phyloP scores from a whole-genome alignment of 2,888 invertebrate species.

The Cephonodes hylas region DNA sequence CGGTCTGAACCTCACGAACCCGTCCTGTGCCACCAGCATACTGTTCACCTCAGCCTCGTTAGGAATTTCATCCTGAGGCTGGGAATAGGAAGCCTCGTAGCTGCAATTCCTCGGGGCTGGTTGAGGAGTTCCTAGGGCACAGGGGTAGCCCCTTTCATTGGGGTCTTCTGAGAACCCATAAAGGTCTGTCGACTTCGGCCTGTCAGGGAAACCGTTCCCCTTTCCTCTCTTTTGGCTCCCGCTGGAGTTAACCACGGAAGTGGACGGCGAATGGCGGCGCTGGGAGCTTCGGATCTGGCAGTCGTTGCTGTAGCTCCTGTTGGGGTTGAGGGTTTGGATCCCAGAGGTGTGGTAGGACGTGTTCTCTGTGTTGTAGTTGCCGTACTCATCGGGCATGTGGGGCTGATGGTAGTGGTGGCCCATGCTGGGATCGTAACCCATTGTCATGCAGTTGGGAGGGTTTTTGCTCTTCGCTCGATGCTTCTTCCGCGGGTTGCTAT shows the following conservation, averaged over 20 bases:
- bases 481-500: constrained; percentile 77
- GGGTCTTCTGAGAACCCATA: constrained; percentile 80
- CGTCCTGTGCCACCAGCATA: constrained; percentile 95
- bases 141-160: constrained; percentile 68
- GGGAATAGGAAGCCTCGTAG: constrained; percentile 78
- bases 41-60: constrained; percentile 81
- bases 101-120: constrained; percentile 75
- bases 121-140: constrained; percentile 69
- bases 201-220: constrained; percentile 81
- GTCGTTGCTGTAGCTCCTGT: constrained; percentile 72
- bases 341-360: constrained; percentile 78
- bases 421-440: constrained; percentile 80
- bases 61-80: constrained; percentile 78
- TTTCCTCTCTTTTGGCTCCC: constrained; percentile 78
- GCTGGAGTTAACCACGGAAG: constrained; percentile 69
- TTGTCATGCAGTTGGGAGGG: constrained; percentile 81
- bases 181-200: constrained; percentile 83
- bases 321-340: constrained; percentile 75
- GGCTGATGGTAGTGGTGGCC: constrained; percentile 78
- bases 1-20: constrained; percentile 91
- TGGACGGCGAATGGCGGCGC: constrained; percentile 70
- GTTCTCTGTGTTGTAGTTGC: constrained; percentile 73
- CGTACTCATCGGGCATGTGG: constrained; percentile 75
- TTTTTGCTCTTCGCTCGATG: constrained; percentile 75
- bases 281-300: constrained; percentile 68